Conservation (phyloP, 2,113 vertebrate genomes). For the Gallinago jamesoni region DNA sequence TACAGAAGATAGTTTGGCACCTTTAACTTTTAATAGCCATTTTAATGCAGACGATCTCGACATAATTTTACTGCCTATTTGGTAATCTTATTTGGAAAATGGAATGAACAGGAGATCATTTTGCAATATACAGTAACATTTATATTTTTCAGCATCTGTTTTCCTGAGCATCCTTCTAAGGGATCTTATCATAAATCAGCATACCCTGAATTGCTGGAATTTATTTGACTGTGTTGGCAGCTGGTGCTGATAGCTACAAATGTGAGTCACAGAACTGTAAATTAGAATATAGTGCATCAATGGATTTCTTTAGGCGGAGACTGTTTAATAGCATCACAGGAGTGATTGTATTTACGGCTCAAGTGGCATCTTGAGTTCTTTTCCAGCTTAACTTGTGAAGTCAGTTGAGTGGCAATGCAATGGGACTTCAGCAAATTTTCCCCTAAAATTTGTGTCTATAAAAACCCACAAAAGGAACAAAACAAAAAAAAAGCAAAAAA, state of each 20-base stretch:
- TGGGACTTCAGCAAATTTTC: background rate
- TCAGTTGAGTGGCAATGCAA: background rate
- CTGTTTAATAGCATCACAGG: slow-evolving; percentile 24
- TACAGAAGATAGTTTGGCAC: slow-evolving; percentile 30
- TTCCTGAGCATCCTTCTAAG: slow-evolving; percentile 34
- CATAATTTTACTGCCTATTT: slow-evolving; percentile 48
- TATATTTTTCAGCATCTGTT: slow-evolving; percentile 13
- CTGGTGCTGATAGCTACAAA: slow-evolving; percentile 59
- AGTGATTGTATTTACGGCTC: slow-evolving; percentile 13
- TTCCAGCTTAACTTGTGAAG: slow-evolving; percentile 18
- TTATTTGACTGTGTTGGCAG: slow-evolving; percentile 47
- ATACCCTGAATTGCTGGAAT: slow-evolving; percentile 31
- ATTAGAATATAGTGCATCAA: slow-evolving; percentile 54
- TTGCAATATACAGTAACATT: background rate
- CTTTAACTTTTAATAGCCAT: slow-evolving; percentile 53
- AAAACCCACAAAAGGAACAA: background rate
- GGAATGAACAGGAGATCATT: slow-evolving; percentile 20
- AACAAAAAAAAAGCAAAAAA: background rate
- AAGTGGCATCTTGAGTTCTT: background rate
- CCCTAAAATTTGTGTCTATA: background rate
- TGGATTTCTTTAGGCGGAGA: slow-evolving; percentile 23
- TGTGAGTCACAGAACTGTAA: slow-evolving; percentile 45
- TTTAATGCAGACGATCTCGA: slow-evolving; percentile 57
- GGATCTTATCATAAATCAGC: slow-evolving; percentile 58
- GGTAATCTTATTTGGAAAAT: slow-evolving; percentile 32